A percentile compares a stretch with the other conserved stretches of the same genome.
Evolutionary conservation across 2,113 vertebrate species (phyloP).

Genomic region (Rhizomys pruinosus): DNA sequence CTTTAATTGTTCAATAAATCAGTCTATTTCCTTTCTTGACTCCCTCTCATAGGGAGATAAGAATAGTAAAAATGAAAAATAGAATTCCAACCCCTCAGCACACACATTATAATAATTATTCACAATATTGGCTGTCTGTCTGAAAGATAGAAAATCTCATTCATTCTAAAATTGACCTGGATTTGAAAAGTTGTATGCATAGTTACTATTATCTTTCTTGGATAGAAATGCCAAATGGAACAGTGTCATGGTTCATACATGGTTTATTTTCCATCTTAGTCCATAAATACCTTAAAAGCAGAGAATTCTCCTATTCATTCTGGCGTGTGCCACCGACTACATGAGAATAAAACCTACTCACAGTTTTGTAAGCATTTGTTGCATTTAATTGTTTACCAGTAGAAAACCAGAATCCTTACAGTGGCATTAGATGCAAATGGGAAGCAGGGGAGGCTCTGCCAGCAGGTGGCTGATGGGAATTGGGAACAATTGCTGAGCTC

Average conservation of each 20-base stretch:
- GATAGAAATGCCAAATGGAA: neutral
- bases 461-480: fast-evolving
- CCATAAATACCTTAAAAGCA: neutral
- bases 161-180: neutral
- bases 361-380: neutral
- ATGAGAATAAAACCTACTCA: neutral
- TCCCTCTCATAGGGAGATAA: neutral
- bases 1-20: constrained; percentile 64
- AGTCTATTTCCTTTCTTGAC: neutral
- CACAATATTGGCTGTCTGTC: neutral
- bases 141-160: neutral
- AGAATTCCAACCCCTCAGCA: neutral
- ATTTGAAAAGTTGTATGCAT: neutral
- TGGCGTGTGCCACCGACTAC: neutral
- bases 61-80: neutral
- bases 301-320: neutral
- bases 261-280: neutral
- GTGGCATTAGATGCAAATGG: fast-evolving
- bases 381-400: neutral
- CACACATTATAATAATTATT: neutral
- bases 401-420: neutral
- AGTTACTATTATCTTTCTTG: neutral
- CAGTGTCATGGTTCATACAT: neutral
- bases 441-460: fast-evolving
- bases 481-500: too few species aligned